A percentile compares a stretch with the other conserved stretches of the same genome.
phyloP scores from a whole-genome alignment of 2,797 vertebrate species.

The Notolabrus celidotus region DNA sequence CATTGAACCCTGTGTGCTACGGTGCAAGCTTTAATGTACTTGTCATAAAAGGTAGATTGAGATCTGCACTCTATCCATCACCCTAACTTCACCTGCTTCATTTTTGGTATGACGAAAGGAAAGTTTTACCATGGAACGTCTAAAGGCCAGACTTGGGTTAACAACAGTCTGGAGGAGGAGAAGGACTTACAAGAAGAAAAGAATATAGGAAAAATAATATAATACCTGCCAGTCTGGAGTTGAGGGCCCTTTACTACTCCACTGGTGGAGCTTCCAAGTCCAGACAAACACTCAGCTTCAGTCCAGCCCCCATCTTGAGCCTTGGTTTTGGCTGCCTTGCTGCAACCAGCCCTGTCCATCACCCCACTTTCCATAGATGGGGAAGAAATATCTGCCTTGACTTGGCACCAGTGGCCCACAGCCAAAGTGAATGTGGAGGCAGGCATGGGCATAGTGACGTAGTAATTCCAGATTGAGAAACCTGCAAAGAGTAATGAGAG shows the following conservation, averaged over 20 bases:
- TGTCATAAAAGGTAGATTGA: constrained; percentile 62
- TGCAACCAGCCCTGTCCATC: constrained; percentile 28
- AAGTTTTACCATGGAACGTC: constrained; percentile 64
- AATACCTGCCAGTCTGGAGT: constrained; percentile 79
- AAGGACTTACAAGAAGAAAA: constrained; percentile 53
- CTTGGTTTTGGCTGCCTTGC: constrained; percentile 26
- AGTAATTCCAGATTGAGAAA: constrained; percentile 90
- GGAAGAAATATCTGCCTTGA: constrained; percentile 73
- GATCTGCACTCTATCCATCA: constrained; percentile 52
- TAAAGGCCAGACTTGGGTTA: constrained; percentile 67
- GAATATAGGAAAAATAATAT: constrained; percentile 64
- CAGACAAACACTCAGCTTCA: constrained; percentile 48
- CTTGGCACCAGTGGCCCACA: constrained; percentile 91
- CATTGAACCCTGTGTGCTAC: constrained; percentile 36
- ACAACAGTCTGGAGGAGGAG: constrained; percentile 64
- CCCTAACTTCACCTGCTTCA: constrained; percentile 57
- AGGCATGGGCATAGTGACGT: constrained; percentile 97
- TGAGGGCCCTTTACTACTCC: constrained; percentile 54
- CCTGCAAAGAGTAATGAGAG: constrained; percentile 75
- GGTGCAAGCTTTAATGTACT: constrained; percentile 51
- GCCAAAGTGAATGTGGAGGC: constrained; percentile 97
- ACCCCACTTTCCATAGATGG: constrained; percentile 36
- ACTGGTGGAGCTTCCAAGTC: constrained; percentile 53
- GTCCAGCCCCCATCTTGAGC: constrained; percentile 17
- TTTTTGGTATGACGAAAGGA: constrained; percentile 61